Base-by-base conservation (phyloP, 2,797 vertebrate genomes). In the Columba guinea region DNA sequence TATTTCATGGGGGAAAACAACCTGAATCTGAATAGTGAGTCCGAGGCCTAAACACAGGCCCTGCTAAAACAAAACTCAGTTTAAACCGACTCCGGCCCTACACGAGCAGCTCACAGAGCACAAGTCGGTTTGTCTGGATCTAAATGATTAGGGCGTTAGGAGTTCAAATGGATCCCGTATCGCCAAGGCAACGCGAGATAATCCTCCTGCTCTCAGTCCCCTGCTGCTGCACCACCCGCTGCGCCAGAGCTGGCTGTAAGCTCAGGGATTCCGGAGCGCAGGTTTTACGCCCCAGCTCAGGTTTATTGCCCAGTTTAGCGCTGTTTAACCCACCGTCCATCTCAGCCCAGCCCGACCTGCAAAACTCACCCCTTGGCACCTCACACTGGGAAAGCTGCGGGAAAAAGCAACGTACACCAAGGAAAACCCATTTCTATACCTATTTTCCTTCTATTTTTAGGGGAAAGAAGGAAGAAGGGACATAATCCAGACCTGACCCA, bases 341-440 rank as follows among this genome's bases (percentile, higher is more conserved):
- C 41, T 44, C 41, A 18, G 41, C 41, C 16, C 41, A 41, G 41
- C 41, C 41, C 41, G 15, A 15, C 16, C 41, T 41, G 41, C 15
- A 17, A 41, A 41, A 7, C 15, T 17, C 15, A 17, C 41, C 16
- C 39, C 41, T 41, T 41, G 41, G 41, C 14, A 41, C 41, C 41
- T 4, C 1, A 4, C 9, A 13, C 49, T 39, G 55, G 30, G 30
- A 5, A 44, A n/a, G n/a, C 60, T 44, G 34, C 20, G 2, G 71
- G 56, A 20, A 21, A 24, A 21, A 51, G 14, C 32, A 17, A 7
- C 0, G 0, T 1, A 2, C 24, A 1, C 7, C 16, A 7, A 0
- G 0, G 26, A 13, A 67, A 53, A 18, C 19, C 3, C 3, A 2
- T 7, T 8, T 16, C 30, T 19, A 1, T 2, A 0, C 11, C 35